Evolutionary conservation across 1,140 invertebrate species (phyloP).

Genomic region (Agrypnia vestita): DNA sequence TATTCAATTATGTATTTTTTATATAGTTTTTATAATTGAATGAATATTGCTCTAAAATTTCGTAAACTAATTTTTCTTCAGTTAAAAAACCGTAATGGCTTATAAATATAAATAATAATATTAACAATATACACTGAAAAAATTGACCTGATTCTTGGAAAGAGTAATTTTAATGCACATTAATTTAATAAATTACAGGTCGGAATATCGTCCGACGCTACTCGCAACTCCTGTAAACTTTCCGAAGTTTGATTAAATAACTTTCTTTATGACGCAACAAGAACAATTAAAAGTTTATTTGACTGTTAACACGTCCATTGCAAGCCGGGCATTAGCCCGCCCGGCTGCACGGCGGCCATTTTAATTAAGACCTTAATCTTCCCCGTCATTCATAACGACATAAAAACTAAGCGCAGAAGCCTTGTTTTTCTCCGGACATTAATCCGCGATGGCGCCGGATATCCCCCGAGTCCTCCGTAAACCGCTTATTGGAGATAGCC

Average conservation of each 20-base stretch:
- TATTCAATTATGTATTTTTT: too few relatives aligned
- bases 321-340: neutral
- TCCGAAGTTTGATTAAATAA: neutral
- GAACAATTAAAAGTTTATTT: slow-evolving; percentile 19
- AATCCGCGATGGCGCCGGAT: slow-evolving; percentile 12
- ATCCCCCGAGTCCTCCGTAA: slow-evolving; percentile 13
- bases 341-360: neutral
- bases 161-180: too few relatives aligned
- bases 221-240: too few relatives aligned
- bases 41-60: too few relatives aligned
- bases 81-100: too few relatives aligned
- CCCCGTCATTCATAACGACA: slow-evolving; percentile 1
- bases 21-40: too few relatives aligned
- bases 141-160: too few relatives aligned
- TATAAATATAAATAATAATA: too few relatives aligned
- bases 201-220: too few relatives aligned
- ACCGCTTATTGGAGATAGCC: slow-evolving; percentile 28
- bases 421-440: slow-evolving; percentile 12
- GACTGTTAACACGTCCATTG: neutral
- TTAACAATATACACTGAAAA: too few relatives aligned
- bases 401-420: neutral
- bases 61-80: too few relatives aligned
- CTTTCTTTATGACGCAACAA: neutral
- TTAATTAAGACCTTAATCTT: slow-evolving; percentile 11
- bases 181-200: too few relatives aligned